phyloP scores from a whole-genome alignment of 2,797 vertebrate genomes.

The Enteromius treurensis region DNA sequence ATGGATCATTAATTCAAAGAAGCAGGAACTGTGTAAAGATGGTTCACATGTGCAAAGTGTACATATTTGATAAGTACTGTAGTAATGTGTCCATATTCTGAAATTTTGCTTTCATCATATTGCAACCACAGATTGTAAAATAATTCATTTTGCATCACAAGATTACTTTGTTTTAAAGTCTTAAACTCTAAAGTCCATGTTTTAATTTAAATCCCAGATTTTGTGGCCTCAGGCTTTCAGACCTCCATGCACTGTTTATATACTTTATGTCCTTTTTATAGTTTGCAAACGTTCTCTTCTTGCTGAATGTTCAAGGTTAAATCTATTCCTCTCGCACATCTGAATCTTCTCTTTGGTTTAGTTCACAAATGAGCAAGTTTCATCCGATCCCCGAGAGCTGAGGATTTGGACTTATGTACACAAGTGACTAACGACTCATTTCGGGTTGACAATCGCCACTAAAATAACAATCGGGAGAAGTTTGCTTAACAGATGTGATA shows the following conservation, averaged over 20 bases:
- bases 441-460: slow-evolving; percentile 44
- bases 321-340: background rate
- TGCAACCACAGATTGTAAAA: background rate
- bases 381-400: background rate
- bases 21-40: background rate
- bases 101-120: background rate
- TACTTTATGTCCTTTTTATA: background rate
- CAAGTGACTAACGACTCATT: slow-evolving; percentile 66
- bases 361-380: background rate
- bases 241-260: background rate
- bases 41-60: background rate
- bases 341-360: background rate
- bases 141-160: background rate
- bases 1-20: background rate
- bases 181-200: background rate
- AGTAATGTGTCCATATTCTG: background rate
- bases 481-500: slow-evolving; percentile 66
- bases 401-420: slow-evolving; percentile 30
- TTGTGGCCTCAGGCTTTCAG: background rate
- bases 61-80: background rate
- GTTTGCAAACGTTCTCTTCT: background rate
- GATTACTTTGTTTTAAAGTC: background rate
- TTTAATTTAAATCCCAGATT: background rate
- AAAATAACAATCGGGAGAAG: slow-evolving; percentile 64
- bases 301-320: background rate